A percentile compares a stretch with the other conserved stretches of the same genome.
These are phyloP conservation scores for Caenorhabditis wallacei DNA, from an alignment of 2,888 invertebrate species.

Conservation along the genomic window DNA sequence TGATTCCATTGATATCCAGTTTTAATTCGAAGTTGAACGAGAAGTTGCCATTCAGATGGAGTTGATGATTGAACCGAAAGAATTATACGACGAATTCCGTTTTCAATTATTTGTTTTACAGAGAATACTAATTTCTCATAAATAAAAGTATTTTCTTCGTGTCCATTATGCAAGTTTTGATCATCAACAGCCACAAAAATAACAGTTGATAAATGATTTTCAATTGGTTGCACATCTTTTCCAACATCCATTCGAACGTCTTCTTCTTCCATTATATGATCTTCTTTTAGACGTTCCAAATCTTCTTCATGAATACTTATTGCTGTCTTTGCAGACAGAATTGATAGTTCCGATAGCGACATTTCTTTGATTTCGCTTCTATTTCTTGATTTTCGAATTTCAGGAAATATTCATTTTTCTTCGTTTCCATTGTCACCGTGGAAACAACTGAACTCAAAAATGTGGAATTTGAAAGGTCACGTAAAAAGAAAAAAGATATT, in stretches of 20 bases:
- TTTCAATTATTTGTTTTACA: conserved; percentile 30
- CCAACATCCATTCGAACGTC: neutral
- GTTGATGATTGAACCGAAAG: conserved; percentile 26
- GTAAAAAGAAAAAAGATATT: no score
- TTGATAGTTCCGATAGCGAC: conserved; percentile 62
- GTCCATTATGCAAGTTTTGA: conserved; percentile 38
- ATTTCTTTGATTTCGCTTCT: conserved; percentile 47
- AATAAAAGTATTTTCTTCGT: conserved; percentile 22
- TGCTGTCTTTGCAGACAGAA: conserved; percentile 62
- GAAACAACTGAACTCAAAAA: no score
- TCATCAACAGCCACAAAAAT: conserved; percentile 66
- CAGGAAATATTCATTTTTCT: conserved; percentile 24
- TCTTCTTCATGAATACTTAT: conserved; percentile 59
- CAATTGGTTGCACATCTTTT: neutral
- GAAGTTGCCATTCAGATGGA: conserved; percentile 65
- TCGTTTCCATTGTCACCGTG: no score
- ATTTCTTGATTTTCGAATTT: conserved; percentile 26
- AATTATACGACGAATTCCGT: conserved; percentile 34
- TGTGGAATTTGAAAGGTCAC: no score
- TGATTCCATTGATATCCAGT: conserved; percentile 50
- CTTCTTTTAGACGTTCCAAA: conserved; percentile 38
- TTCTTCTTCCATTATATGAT: conserved; percentile 7
- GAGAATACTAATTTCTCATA: conserved; percentile 55
- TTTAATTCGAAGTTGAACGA: conserved; percentile 69
- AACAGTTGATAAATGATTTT: neutral